phyloP scores from a whole-genome alignment of 23 tunicate species.

The Halocynthia aurantium region DNA sequence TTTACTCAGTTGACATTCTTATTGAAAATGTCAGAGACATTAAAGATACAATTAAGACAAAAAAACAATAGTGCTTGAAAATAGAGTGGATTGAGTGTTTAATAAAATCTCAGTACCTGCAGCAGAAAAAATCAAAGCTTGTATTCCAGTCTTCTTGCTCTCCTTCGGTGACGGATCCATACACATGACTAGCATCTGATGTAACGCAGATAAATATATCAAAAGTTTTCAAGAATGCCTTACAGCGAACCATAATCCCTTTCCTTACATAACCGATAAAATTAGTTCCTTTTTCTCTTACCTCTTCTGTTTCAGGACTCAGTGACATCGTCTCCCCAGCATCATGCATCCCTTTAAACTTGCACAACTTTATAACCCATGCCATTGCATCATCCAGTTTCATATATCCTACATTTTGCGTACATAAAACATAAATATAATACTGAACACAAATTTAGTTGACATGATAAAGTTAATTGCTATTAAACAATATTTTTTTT shows the following conservation, averaged over 20 bases:
- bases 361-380: constrained; percentile 56
- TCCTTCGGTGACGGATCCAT: constrained; percentile 71
- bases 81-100: too few species aligned
- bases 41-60: too few species aligned
- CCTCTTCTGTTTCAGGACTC: constrained; percentile 64
- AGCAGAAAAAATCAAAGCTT: constrained; percentile 31
- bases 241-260: too few species aligned
- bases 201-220: neutral
- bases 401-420: constrained; percentile 23
- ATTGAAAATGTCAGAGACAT: too few species aligned
- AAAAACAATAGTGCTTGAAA: too few species aligned
- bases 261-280: too few species aligned
- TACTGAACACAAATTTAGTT: neutral
- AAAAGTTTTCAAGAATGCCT: too few species aligned
- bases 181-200: constrained; percentile 50
- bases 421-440: neutral
- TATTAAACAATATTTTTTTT: too few species aligned
- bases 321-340: constrained; percentile 33
- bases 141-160: constrained; percentile 48
- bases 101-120: constrained; percentile 16
- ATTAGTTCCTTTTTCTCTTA: neutral
- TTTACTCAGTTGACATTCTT: too few species aligned
- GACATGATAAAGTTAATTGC: neutral
- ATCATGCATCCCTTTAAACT: constrained; percentile 30
- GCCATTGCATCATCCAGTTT: constrained; percentile 22